Base-by-base conservation (phyloP, 2,797 vertebrate genomes). In the Tenualosa ilisha region DNA sequence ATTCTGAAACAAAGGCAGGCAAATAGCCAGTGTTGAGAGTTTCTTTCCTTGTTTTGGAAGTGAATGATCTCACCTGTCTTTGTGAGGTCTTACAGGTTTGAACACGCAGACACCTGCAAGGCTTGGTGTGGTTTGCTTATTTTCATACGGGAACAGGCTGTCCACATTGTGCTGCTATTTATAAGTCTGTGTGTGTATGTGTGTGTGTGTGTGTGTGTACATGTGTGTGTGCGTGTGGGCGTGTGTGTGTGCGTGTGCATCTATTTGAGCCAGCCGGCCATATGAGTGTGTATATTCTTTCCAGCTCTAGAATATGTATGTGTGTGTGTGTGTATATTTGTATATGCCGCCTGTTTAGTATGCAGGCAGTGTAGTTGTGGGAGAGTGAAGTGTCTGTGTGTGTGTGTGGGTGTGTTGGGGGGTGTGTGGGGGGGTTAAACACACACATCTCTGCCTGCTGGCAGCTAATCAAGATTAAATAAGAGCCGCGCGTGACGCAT, bases 381-480 rank as follows among this genome's bases (percentile, higher is more conserved):
- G 56, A 84, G 84, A 84, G 84, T 86, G 79, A 82, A 61, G 75
- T 84, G 81, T 79, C 15, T 37, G 86, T 9, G 49, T 43, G 81
- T 65, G 84, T 85, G 83, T 86, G 84, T 91, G 86, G 89, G 84
- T 87, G 61, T 87, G 54, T 56, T 56, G 7, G 65, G 65, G 3
- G 65, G n/a, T n/a, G n/a, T n/a, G n/a, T n/a, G n/a, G 65, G 13
- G 26, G 26, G 12, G 26, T 68, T 68, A 68, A 31, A 68, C 63
- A 68, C 63, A 68, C 63, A 68, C 63, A 68, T 68, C 13, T 68
- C 24, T 68, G 24, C 63, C 26, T 31, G 63, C 26, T 37, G 24
- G 63, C 63, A 68, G 63, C 63, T 90, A 89, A 89, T 89, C 75
- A 86, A 88, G 87, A 90, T 91, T 88, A 86, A 90, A 89, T 89